These are phyloP conservation scores for Erpetoichthys calabaricus DNA, from an alignment of 2,797 vertebrate genomes.

Conservation along the genomic window DNA sequence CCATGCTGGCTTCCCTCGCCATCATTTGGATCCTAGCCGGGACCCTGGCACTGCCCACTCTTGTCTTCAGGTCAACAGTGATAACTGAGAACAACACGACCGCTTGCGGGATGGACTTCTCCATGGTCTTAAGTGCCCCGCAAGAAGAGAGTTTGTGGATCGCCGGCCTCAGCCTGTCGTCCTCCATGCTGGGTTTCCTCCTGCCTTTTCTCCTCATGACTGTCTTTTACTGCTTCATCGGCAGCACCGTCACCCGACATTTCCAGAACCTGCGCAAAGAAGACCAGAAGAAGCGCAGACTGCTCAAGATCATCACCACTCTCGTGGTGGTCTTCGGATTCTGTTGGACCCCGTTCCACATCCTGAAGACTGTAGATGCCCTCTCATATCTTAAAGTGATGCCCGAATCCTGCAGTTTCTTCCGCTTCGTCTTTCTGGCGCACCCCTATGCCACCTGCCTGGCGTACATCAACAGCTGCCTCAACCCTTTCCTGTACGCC, in stretches of 20 bases:
- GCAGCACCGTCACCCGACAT: constrained; percentile 62
- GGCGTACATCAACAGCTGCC: constrained; percentile 79
- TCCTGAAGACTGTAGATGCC: constrained; percentile 70
- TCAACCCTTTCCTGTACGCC: constrained; percentile 77
- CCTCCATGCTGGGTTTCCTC: constrained; percentile 68
- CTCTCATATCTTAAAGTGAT: constrained; percentile 64
- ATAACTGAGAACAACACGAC: constrained; percentile 53
- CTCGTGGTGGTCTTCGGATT: constrained; percentile 70
- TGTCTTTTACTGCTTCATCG: constrained; percentile 70
- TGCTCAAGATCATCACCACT: constrained; percentile 72
- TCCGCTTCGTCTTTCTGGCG: constrained; percentile 55
- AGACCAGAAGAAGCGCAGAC: constrained; percentile 60
- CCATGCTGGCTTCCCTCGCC: constrained; percentile 54
- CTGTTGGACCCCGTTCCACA: constrained; percentile 83
- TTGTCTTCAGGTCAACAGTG: constrained; percentile 69
- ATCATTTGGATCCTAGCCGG: constrained; percentile 68
- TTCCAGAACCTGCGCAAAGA: constrained; percentile 64
- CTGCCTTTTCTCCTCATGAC: constrained; percentile 72
- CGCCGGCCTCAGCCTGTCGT: constrained; percentile 60
- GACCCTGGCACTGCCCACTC: constrained; percentile 65
- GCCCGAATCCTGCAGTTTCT: constrained; percentile 38
- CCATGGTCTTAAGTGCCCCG: constrained; percentile 47
- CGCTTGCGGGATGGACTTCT: constrained; percentile 70
- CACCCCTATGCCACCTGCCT: constrained; percentile 77
- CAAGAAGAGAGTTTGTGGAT: constrained; percentile 57